A percentile compares a stretch with the other conserved stretches of the same genome.
phyloP scores from a whole-genome alignment of 2,888 invertebrate species.

The Ormyrus rosae region DNA sequence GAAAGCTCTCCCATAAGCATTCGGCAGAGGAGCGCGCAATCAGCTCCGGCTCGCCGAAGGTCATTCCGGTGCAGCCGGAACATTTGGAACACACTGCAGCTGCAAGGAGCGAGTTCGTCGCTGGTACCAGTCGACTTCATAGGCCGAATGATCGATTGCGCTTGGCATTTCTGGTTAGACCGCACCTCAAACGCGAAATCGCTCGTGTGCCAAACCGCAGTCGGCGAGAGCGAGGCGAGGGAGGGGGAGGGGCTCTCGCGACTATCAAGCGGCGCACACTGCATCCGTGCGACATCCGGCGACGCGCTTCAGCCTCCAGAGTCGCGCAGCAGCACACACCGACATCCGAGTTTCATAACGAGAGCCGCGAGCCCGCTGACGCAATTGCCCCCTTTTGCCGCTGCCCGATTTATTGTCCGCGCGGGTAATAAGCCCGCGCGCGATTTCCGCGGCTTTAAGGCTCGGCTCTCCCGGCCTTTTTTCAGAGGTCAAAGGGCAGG shows the following conservation, averaged over 20 bases:
- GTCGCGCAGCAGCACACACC: not conserved
- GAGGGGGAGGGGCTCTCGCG: too few relatives aligned
- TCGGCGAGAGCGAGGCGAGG: too few relatives aligned
- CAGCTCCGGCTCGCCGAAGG: too few relatives aligned
- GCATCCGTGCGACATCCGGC: not conserved
- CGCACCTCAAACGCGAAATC: slow-evolving; percentile 17
- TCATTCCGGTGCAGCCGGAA: too few relatives aligned
- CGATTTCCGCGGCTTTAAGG: too few relatives aligned
- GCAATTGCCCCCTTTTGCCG: not conserved
- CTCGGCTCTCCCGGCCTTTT: not conserved
- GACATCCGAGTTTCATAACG: slow-evolving; percentile 38
- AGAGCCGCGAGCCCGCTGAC: not conserved
- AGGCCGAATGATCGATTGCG: not conserved
- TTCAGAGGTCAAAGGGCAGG: not conserved
- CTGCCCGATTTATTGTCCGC: not conserved
- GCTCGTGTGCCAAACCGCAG: not conserved
- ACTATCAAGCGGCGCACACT: not conserved
- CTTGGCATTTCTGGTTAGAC: not conserved
- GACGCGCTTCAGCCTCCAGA: not conserved
- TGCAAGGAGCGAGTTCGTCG: too few relatives aligned
- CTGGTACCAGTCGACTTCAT: too few relatives aligned
- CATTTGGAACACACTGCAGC: too few relatives aligned
- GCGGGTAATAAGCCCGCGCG: too few relatives aligned
- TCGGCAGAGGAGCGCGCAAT: too few relatives aligned
- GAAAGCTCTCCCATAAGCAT: too few relatives aligned